Percentiles rank a stretch among this genome's conserved stretches.
Conservation (phyloP, 1,140 invertebrate species). For the Lasioglossum baleicum region DNA sequence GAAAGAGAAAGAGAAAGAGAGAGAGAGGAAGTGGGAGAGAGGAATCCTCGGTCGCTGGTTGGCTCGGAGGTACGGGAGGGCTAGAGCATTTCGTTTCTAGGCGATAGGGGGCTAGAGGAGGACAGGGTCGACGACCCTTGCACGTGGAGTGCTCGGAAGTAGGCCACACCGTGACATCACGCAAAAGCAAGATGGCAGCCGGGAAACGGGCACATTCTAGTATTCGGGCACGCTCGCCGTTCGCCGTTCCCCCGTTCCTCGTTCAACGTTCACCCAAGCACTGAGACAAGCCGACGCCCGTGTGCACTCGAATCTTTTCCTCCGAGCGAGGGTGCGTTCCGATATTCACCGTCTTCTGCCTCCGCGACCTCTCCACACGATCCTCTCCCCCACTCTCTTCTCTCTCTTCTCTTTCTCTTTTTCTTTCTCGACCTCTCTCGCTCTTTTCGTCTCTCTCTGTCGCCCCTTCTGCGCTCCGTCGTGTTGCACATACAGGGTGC, state of each 20-base stretch:
- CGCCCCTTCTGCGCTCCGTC: neutral
- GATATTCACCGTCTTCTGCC: conserved; percentile 18
- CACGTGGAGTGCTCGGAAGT: conserved; percentile 74
- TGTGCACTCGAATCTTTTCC: conserved; percentile 37
- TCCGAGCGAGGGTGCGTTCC: conserved; percentile 34
- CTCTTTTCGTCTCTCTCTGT: neutral
- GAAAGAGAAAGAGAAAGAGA: conserved; percentile 2
- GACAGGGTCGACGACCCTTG: conserved; percentile 71
- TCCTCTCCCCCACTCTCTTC: neutral
- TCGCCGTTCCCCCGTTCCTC: neutral
- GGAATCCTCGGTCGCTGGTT: conserved; percentile 37
- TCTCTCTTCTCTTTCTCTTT: neutral
- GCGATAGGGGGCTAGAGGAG: conserved; percentile 64
- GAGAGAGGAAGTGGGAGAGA: neutral
- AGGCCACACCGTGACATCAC: conserved; percentile 75
- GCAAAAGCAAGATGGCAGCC: conserved; percentile 69
- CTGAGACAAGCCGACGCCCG: conserved; percentile 39
- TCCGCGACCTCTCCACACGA: conserved; percentile 3
- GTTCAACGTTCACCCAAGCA: neutral
- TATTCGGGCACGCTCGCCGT: conserved; percentile 27
- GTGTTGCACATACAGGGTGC: too few species aligned
- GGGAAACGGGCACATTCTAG: conserved; percentile 58
- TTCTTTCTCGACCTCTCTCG: neutral
- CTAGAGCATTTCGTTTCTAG: conserved; percentile 48
- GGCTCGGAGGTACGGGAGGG: conserved; percentile 26